Evolutionary conservation across 2,797 vertebrate genomes (phyloP).

Genomic region (Ammospiza maritima): DNA sequence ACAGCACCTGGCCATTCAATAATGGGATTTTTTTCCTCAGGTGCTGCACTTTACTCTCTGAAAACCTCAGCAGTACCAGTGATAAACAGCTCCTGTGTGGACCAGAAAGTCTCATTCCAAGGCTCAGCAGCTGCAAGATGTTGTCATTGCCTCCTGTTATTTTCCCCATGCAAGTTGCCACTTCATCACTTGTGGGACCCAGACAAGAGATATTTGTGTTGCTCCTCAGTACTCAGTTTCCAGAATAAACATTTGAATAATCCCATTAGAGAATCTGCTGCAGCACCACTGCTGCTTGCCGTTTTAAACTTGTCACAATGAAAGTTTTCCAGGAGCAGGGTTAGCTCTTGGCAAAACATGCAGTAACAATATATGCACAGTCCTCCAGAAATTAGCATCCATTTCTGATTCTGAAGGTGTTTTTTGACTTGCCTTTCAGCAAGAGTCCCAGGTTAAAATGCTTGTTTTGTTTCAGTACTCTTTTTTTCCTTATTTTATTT

Average conservation of each 20-base stretch:
- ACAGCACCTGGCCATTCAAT: background rate
- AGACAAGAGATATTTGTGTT: background rate
- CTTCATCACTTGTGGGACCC: background rate
- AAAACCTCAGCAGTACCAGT: background rate
- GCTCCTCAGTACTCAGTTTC: background rate
- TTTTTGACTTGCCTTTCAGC: background rate
- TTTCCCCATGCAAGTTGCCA: background rate
- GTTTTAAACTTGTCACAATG: background rate
- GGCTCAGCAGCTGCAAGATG: background rate
- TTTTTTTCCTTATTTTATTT: rapidly evolving
- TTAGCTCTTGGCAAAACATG: background rate
- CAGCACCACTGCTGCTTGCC: background rate
- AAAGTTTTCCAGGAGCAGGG: background rate
- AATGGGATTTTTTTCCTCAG: rapidly evolving
- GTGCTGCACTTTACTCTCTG: background rate
- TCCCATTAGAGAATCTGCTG: background rate
- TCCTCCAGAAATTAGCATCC: background rate
- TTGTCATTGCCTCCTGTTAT: background rate
- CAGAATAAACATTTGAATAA: background rate
- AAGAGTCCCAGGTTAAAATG: background rate
- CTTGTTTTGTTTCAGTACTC: background rate
- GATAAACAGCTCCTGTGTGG: background rate
- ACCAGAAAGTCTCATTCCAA: background rate
- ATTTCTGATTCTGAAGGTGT: background rate
- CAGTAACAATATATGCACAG: background rate